Evolutionary conservation across 2,113 vertebrate genomes (phyloP), one percentile per base, ranked within the genome.

Genomic region (Archocentrus centrarchus): DNA sequence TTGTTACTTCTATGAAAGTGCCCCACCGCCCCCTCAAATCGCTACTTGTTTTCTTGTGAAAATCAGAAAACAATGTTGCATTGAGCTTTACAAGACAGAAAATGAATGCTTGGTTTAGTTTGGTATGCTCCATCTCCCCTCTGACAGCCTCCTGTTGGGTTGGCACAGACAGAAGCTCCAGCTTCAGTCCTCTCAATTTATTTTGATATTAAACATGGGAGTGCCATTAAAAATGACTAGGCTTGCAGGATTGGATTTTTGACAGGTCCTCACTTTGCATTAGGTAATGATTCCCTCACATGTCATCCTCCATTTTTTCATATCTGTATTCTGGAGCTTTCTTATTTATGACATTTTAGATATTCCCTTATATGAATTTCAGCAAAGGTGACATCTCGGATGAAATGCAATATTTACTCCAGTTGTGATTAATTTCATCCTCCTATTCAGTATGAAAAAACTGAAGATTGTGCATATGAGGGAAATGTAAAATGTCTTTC

Each of bases 181-280:
- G 75, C 81, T 83, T 90, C 81, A 79, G 80, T 85, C 75, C 70
- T 84, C 57, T 86, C 87, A 86, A 81, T 94, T 90, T 89, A 87
- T 90, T 87, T 85, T 75, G 64, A 86, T 92, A 83, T 89, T 88
- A 91, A 89, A 90, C 39, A 85, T 11, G 55, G 76, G 35, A 47
- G 78, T 87, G 82, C 63, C 86, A 83, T 91, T 93, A 84, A 90
- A 90, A 87, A 84, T 81, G 61, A 90, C 79, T 75, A 41, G 61
- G 58, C 70, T 50, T 57, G 20, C 59, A 83, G 62, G 70, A 93
- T 90, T 91, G 84, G 77, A 83, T 92, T 91, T 88, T 84, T 92
- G 92, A 94, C 92, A 89, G 90, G 77, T 87, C 84, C 80, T 94
- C 90, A 86, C 90, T 92, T 89, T 88, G 83, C 75, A 91, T 94